Evolutionary conservation across 2,113 vertebrate species (phyloP), one percentile per base, ranked within the genome.

Genomic region (Myrmecobius fasciatus): DNA sequence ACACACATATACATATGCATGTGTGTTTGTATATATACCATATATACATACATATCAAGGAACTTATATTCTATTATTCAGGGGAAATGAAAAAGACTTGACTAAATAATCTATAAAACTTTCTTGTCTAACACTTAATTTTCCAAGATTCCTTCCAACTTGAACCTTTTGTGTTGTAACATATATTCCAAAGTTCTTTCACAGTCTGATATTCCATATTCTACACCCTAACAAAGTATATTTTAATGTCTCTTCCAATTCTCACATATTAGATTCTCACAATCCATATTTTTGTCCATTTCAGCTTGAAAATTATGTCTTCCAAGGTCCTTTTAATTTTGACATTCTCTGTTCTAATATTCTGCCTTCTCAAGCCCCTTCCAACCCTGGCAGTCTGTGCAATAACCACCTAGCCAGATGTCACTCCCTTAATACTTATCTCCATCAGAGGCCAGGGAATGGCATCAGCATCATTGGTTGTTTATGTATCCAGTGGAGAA

Each of bases 371-470:
- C 20, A 83, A 20, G 17, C n/a, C 36, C n/a, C 20, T n/a, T 83
- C 67, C 5, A 22, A 43, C 67, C 67, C 67, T 75, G 36, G n/a
- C n/a, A 43, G 67, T 43, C 36, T 83, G n/a, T 83, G 67, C 17
- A 83, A 83, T 83, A 83, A 83, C 67, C 67, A 83, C 67, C 67
- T 83, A 83, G 67, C 36, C n/a, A 83, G 67, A 83, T 83, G 67
- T 83, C 67, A 43, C n/a, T 83, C 67, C n/a, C 67, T 83, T 83
- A 43, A 22, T 83, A 83, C 6, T 83, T n/a, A 43, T 83, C 67
- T 83, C 67, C n/a, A 43, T 20, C n/a, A 43, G 36, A 43, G 67
- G 20, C n/a, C 26, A 91, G 67, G 53, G 6, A 91, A 91, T 3
- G 8, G 0, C 52, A 89, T 12, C 53, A 36, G 89, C 3, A 12